A percentile compares a stretch with the other conserved stretches of the same genome.
These are phyloP conservation scores for Rhagoletis zephyria DNA, from an alignment of 1,140 invertebrate species.

Conservation along the genomic window DNA sequence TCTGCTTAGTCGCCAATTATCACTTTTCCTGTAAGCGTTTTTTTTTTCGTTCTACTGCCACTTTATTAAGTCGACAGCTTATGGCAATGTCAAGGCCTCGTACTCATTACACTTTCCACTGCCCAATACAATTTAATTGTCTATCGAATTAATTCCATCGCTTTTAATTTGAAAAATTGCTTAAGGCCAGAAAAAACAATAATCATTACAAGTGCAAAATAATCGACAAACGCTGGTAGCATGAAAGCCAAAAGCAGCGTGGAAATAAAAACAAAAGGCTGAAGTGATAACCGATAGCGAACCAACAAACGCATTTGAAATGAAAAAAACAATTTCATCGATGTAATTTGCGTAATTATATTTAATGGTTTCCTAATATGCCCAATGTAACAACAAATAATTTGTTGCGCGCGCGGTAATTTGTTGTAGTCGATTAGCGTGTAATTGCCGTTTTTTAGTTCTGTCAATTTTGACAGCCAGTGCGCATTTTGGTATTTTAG, in stretches of 20 bases:
- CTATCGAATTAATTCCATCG: background rate
- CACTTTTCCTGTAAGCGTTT: no score
- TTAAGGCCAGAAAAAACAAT: background rate
- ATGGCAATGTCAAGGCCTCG: no score
- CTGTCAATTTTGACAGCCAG: background rate
- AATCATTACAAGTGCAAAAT: background rate
- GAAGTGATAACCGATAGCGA: background rate
- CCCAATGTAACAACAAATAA: background rate
- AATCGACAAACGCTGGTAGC: no score
- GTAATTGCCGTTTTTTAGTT: background rate
- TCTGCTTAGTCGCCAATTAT: no score
- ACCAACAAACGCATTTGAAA: background rate
- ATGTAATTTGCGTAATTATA: conserved; percentile 3
- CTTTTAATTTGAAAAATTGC: background rate
- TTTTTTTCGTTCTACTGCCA: no score
- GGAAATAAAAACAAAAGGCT: background rate
- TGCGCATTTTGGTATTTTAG: background rate
- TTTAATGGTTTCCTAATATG: conserved; percentile 17
- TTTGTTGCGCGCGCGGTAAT: background rate
- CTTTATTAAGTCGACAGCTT: no score
- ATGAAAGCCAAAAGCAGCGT: background rate
- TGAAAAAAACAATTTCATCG: background rate
- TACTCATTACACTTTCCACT: no score
- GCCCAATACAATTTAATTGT: background rate
- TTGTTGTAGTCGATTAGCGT: no score